A percentile compares a stretch with the other conserved stretches of the same genome.
Evolutionary conservation across 2,797 vertebrate species (phyloP).

Genomic region (Lagocephalus sceleratus): DNA sequence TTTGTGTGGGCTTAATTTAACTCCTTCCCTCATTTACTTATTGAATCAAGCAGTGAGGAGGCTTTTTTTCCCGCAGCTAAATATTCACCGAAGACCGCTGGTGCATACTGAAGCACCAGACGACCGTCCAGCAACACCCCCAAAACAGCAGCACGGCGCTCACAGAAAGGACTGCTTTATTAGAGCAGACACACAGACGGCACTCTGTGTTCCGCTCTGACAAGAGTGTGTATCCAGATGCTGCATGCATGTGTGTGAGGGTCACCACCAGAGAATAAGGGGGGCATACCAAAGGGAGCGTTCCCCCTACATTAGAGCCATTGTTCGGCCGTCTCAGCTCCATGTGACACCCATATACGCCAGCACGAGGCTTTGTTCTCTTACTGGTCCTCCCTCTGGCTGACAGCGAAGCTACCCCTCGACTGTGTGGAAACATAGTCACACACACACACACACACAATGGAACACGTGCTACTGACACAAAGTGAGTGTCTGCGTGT

Average conservation of each 20-base stretch:
- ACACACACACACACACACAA: slow-evolving; percentile 37
- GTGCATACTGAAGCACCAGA: slow-evolving; percentile 38
- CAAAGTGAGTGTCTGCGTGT: slow-evolving; percentile 25
- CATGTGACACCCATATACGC: slow-evolving; percentile 52
- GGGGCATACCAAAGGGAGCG: slow-evolving; percentile 20
- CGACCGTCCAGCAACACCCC: slow-evolving; percentile 9
- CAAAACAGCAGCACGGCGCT: no score
- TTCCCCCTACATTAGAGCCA: slow-evolving; percentile 46
- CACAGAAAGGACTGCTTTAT: slow-evolving; percentile 11
- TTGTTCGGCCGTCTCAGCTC: slow-evolving; percentile 49
- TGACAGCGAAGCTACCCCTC: slow-evolving; percentile 36
- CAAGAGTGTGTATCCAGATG: slow-evolving; percentile 39
- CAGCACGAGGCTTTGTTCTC: slow-evolving; percentile 52
- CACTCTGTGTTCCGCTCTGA: slow-evolving; percentile 3
- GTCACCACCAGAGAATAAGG: slow-evolving; percentile 33
- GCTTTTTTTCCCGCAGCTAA: slow-evolving; percentile 39
- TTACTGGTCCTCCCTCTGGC: slow-evolving; percentile 32
- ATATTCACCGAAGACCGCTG: slow-evolving; percentile 48
- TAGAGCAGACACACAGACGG: slow-evolving; percentile 4
- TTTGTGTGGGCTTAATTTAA: slow-evolving; percentile 67
- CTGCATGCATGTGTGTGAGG: slow-evolving; percentile 27
- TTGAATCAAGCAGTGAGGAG: slow-evolving; percentile 29
- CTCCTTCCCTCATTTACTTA: slow-evolving; percentile 65
- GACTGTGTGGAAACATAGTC: slow-evolving; percentile 41
- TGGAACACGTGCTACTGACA: slow-evolving; percentile 32